Base-by-base conservation (phyloP, 2,888 invertebrate genomes). In the Daptonema setosum region DNA sequence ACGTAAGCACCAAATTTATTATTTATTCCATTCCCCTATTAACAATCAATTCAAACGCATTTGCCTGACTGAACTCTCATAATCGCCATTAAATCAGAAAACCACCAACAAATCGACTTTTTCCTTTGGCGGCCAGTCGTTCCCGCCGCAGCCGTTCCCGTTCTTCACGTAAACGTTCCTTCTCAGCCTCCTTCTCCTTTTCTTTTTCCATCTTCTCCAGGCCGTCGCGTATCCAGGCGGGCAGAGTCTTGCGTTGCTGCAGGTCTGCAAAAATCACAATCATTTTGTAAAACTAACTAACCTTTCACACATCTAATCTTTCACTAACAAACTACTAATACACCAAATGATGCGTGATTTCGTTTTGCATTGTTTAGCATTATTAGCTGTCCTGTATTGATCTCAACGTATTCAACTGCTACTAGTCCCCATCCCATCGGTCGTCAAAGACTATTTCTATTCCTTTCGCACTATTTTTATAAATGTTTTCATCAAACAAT, bases 151-250 rank as follows among this genome's bases (percentile, higher is more conserved):
- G 48, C 28, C 22, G 28, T 41, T 28, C 14, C 28, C 35, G 24
- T n/a, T 52, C 35, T 2, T 25, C 24, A 24, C 17, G 2, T 43
- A 47, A 55, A 35, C 63, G 61, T 52, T 67, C 65, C 52, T 83
- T 83, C 56, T 80, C 80, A 68, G 88, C 77, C 61, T 87, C 87
- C 65, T 81, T 83, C 67, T 81, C 80, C 68, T 90, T 88, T 65
- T 91, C 88, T 28, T 85, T 78, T 71, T 95, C 93, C 87, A 93
- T 91, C 76, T 93, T 93, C 70, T 93, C 93, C 63, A 95, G 74
- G 35, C 91, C 91, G 77, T 87, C 91, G 71, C 91, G 78, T 62
- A 95, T 91, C 95, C 95, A 95, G 0, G 85, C 87, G n/a, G 95
- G 95, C 26, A 95, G 77, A 56, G 61, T 61, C 35, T 66, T 67